These are phyloP conservation scores for Helobdella robusta DNA, from an alignment of 2,888 invertebrate genomes.

Conservation along the genomic window DNA sequence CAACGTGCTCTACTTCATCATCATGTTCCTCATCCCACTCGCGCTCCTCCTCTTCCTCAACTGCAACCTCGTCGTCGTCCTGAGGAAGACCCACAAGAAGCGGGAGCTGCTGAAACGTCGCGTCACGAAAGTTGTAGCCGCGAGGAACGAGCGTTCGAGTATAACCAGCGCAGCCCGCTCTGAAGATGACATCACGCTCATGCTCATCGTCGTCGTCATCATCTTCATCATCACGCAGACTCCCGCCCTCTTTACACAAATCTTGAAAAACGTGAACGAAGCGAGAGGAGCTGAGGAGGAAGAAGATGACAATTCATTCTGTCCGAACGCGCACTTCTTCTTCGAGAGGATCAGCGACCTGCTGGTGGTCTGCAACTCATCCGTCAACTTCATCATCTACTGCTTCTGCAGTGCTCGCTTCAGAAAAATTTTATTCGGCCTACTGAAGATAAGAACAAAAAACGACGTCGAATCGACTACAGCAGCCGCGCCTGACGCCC, in stretches of 20 bases:
- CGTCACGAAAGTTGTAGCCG: neutral
- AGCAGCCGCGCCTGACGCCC: no score
- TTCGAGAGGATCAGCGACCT: conserved; percentile 34
- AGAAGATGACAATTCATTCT: no score
- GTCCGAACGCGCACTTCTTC: conserved; percentile 31
- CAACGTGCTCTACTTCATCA: conserved; percentile 31
- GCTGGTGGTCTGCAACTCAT: conserved; percentile 31
- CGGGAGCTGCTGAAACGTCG: conserved; percentile 24
- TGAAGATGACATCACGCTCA: conserved; percentile 34
- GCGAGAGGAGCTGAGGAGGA: no score
- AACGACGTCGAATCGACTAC: no score
- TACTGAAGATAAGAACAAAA: no score
- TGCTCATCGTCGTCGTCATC: conserved; percentile 34
- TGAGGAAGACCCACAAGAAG: conserved; percentile 30
- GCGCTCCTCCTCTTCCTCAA: conserved; percentile 31
- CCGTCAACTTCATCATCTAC: conserved; percentile 34
- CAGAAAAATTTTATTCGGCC: conserved; percentile 29
- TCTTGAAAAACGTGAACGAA: conserved; percentile 26
- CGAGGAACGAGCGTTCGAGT: neutral
- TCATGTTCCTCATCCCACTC: conserved; percentile 33
- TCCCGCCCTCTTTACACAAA: conserved; percentile 33
- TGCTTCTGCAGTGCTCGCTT: conserved; percentile 33
- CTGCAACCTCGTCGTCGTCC: conserved; percentile 30
- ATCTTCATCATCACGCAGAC: conserved; percentile 33
- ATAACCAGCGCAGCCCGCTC: conserved; percentile 22